These are phyloP conservation scores for Lasioglossum lativentre DNA, from an alignment of 2,888 invertebrate genomes.

Conservation along the genomic window DNA sequence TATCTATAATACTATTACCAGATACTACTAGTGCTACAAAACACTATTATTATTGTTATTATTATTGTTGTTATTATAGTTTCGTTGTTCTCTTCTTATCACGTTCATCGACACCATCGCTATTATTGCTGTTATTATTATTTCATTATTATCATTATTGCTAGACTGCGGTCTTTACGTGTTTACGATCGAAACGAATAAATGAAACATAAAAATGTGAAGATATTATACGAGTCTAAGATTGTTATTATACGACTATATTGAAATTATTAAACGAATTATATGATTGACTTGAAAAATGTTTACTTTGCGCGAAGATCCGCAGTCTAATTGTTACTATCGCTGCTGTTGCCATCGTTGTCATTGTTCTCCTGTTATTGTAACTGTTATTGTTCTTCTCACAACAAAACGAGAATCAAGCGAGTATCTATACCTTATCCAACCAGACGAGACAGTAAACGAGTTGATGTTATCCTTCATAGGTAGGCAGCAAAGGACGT, in stretches of 20 bases:
- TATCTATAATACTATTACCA: slow-evolving; percentile 44
- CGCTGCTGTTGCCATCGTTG: slow-evolving; percentile 43
- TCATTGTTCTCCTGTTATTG: slow-evolving; percentile 46
- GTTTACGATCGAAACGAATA: background rate
- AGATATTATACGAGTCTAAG: background rate
- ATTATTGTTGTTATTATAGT: slow-evolving; percentile 54
- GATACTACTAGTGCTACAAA: slow-evolving; percentile 44
- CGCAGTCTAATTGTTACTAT: slow-evolving; percentile 31
- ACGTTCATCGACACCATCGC: slow-evolving; percentile 37
- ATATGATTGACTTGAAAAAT: background rate
- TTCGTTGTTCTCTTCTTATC: slow-evolving; percentile 19
- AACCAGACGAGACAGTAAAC: too few relatives aligned
- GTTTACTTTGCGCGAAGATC: background rate
- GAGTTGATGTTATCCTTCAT: too few relatives aligned
- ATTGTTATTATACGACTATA: background rate
- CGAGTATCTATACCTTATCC: background rate
- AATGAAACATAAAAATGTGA: too few relatives aligned
- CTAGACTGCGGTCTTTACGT: background rate
- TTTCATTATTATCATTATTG: slow-evolving; percentile 49
- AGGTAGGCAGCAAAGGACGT: too few relatives aligned
- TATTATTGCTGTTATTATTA: slow-evolving; percentile 37
- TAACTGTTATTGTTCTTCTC: slow-evolving; percentile 41
- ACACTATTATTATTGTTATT: slow-evolving; percentile 66
- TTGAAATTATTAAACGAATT: background rate
- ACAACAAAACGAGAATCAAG: background rate